Evolutionary conservation across 2,888 invertebrate species (phyloP), one percentile per base, ranked within the genome.

Genomic region (Limenitis camilla): DNA sequence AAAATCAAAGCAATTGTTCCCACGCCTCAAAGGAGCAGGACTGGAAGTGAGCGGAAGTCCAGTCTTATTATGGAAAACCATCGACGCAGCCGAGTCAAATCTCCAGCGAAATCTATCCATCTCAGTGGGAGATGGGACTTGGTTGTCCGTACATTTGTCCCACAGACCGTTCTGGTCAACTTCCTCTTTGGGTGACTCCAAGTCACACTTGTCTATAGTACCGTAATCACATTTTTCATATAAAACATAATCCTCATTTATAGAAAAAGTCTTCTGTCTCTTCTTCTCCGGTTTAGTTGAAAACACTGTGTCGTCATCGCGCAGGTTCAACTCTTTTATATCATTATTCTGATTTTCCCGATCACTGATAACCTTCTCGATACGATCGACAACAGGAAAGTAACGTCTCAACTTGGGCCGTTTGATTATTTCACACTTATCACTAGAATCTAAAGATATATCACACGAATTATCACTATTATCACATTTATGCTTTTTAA

Each of bases 11-110:
- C 93, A 91, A 49, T 91, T 91, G 61, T 92, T 92, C 3, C 94
- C 93, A 46, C 93, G 88, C 40, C 95, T 83, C 56, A 94, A 78
- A 0, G 96, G 96, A 1, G 96, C 96, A 0, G 96, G 96, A 74
- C 95, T 95, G 35, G 95, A 95, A 0, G 95, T 94, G 40, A 95
- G 80, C 0, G 96, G 96, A 47, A 96, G 83, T 0, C 95, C 95
- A 9, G 94, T 95, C 64, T 92, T 89, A 30, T 92, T 89, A 74
- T 95, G 94, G 75, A 96, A 96, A 62, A 95, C 92, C 92, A 95
- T 93, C 0, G 92, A 93, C 0, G 95, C 92, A 0, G 95, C 94
- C 43, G 92, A 93, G 65, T 92, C 93, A 66, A 95, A 85, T 31
- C 92, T 91, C 71, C 92, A 91, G 6, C 93, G 85, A 68, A 95